Base-by-base conservation (phyloP, 2,888 invertebrate species). In the Leptopilina syphax region DNA sequence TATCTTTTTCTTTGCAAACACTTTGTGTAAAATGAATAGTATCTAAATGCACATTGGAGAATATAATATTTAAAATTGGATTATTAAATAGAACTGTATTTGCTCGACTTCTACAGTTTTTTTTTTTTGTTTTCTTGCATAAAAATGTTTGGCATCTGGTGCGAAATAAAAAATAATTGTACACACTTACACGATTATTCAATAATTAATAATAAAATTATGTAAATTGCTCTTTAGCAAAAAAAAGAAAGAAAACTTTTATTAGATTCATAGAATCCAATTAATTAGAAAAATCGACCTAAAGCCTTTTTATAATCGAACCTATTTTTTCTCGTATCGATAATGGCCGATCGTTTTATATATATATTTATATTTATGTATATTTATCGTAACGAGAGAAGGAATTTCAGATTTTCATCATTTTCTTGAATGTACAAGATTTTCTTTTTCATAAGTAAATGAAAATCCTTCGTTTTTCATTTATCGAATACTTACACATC, bases 241-340 rank as follows among this genome's bases (percentile, higher is more conserved):
- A 50, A 50, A 47, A 50, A 50, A 50, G 10, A 50, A 50, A 50
- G 12, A 50, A 73, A 73, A 73, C 18, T 73, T 18, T 18, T 34
- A 73, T 57, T 34, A 73, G 73, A 73, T 73, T 73, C 73, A 73
- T 73, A 73, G 73, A 73, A 73, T 73, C 73, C 57, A 73, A 73
- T 73, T 54, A 57, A 57, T 73, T 73, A 73, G 73, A 73, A 73
- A 57, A 34, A 54, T 73, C 73, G 73, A 73, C 57, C 73, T 57
- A 73, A 73, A 73, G 54, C 73, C 41, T 73, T 73, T 57, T 73
- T 57, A 34, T 34, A 73, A 73, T 73, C 73, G 73, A 73, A 73
- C 73, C 73, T 63, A 73, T 54, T 73, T 73, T 68, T 73, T 12
- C 54, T 57, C 73, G 50, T n/a, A n/a, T 57, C 73, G n/a, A 73